Conservation (phyloP, 2,888 invertebrate species). For the Nudaria mundana region DNA sequence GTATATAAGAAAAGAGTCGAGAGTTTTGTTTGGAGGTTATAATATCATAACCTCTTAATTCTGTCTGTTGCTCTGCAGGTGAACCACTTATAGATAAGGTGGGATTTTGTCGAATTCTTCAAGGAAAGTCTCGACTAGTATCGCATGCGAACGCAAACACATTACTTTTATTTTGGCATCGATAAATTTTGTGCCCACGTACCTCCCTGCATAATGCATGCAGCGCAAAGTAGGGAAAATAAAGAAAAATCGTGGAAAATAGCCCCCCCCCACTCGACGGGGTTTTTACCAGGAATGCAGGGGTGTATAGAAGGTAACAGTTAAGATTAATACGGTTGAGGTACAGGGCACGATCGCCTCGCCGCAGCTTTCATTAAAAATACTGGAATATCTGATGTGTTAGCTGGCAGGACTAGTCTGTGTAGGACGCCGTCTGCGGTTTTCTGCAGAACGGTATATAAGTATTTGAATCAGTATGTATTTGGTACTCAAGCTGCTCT, state of each 20-base stretch:
- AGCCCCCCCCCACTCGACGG: slow-evolving; percentile 63
- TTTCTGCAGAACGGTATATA: slow-evolving; percentile 27
- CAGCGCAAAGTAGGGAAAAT: slow-evolving; percentile 59
- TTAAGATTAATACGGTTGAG: slow-evolving; percentile 78
- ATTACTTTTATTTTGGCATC: slow-evolving; percentile 67
- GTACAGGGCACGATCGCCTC: slow-evolving; percentile 68
- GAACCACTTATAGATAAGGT: too few species aligned
- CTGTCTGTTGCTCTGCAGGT: too few species aligned
- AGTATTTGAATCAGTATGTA: slow-evolving; percentile 30
- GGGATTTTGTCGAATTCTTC: too few species aligned
- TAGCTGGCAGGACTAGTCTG: slow-evolving; percentile 36
- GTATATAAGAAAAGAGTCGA: too few species aligned
- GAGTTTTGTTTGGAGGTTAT: too few species aligned
- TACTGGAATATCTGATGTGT: slow-evolving; percentile 60
- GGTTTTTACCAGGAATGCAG: slow-evolving; percentile 70
- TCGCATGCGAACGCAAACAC: slow-evolving; percentile 33
- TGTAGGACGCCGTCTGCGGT: slow-evolving; percentile 38
- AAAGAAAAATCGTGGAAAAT: slow-evolving; percentile 61
- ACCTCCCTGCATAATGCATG: slow-evolving; percentile 73
- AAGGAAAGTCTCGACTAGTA: slow-evolving; percentile 20
- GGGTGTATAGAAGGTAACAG: slow-evolving; percentile 62
- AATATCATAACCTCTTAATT: too few species aligned
- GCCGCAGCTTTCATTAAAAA: slow-evolving; percentile 76
- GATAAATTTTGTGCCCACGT: slow-evolving; percentile 60
- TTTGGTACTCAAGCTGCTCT: too few species aligned